A percentile compares a stretch with the other conserved stretches of the same genome.
phyloP scores from a whole-genome alignment of 2,888 invertebrate species.

The Morpho deidamia region DNA sequence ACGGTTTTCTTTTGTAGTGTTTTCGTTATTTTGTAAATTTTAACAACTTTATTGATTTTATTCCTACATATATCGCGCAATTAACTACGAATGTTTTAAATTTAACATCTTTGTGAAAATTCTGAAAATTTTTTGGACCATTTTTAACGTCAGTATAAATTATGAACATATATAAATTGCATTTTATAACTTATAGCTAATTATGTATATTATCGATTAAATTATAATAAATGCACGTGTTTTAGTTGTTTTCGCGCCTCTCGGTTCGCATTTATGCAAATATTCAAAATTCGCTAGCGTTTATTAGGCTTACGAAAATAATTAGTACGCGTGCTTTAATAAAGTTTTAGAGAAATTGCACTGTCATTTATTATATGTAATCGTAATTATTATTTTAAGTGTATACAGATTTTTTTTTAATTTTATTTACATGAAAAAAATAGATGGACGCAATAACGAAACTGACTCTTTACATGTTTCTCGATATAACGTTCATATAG shows the following conservation, averaged over 20 bases:
- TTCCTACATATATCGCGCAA: conserved; percentile 53
- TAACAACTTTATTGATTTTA: conserved; percentile 59
- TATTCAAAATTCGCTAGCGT: background rate
- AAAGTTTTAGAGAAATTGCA: conserved; percentile 23
- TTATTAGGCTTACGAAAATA: conserved; percentile 19
- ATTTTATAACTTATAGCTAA: conserved; percentile 26
- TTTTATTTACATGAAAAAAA: conserved; percentile 24
- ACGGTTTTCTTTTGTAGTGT: conserved; percentile 59
- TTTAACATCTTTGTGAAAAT: conserved; percentile 38
- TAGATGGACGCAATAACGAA: conserved; percentile 14
- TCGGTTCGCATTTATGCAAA: background rate
- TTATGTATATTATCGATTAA: conserved; percentile 13
- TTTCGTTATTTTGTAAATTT: conserved; percentile 73
- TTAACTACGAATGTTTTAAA: conserved; percentile 54
- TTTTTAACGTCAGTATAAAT: conserved; percentile 27
- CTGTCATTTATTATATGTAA: conserved; percentile 26
- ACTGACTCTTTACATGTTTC: conserved; percentile 17
- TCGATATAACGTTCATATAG: conserved; percentile 15
- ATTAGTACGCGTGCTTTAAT: conserved; percentile 29
- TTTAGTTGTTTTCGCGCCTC: conserved; percentile 20
- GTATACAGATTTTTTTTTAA: conserved; percentile 23
- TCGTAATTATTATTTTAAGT: conserved; percentile 24
- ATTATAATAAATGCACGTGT: conserved; percentile 19
- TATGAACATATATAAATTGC: conserved; percentile 28
- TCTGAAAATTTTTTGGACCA: conserved; percentile 49